phyloP scores from a whole-genome alignment of 2,888 invertebrate species.

The Adelognathus sp. region DNA sequence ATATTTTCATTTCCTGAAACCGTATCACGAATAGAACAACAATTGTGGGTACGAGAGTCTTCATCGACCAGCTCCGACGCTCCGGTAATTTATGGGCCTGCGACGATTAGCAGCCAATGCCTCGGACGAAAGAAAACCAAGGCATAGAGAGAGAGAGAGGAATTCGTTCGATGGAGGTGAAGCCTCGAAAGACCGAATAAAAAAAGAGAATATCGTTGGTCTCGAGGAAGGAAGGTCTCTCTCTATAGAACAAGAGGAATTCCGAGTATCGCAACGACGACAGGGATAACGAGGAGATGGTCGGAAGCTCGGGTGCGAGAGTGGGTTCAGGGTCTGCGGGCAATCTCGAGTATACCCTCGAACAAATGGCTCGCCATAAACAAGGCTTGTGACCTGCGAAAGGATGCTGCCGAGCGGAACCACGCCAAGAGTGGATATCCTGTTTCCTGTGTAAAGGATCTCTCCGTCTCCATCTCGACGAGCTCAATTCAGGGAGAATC shows the following conservation, averaged over 20 bases:
- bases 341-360: conserved; percentile 61
- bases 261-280: conserved; percentile 42
- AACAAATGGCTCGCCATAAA: conserved; percentile 66
- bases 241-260: conserved; percentile 47
- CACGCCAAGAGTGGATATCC: conserved; percentile 48
- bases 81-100: conserved; percentile 44
- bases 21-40: not conserved
- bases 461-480: conserved; percentile 28
- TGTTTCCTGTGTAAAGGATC: conserved; percentile 45
- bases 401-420: conserved; percentile 35
- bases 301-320: conserved; percentile 31
- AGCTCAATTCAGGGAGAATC: conserved; percentile 7
- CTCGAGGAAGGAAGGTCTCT: conserved; percentile 23
- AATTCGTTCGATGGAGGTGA: conserved; percentile 25
- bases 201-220: conserved; percentile 35
- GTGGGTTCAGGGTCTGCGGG: conserved; percentile 34
- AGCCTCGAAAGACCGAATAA: conserved; percentile 35
- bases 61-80: not conserved
- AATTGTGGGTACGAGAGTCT: conserved; percentile 7
- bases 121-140: not conserved
- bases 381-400: conserved; percentile 62
- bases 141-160: conserved; percentile 10
- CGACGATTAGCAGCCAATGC: conserved; percentile 51
- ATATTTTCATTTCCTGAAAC: too few relatives aligned
- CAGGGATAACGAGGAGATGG: conserved; percentile 49